Percentiles rank a stretch among this genome's conserved stretches.
These are phyloP conservation scores for Elgaria multicarinata DNA, from an alignment of 2,113 vertebrate species.

Conservation along the genomic window DNA sequence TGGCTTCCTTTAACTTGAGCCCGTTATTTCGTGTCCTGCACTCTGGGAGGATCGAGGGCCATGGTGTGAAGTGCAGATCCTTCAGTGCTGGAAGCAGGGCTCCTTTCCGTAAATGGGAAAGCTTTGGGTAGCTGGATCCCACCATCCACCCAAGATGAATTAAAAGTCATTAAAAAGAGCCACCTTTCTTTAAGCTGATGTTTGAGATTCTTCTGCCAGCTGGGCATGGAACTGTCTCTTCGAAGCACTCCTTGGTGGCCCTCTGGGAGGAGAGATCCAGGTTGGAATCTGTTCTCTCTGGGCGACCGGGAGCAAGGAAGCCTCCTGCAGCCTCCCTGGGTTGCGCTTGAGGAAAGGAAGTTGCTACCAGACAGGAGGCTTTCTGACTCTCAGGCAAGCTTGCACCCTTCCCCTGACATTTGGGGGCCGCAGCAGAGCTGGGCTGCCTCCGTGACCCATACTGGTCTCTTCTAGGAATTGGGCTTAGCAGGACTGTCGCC, in stretches of 20 bases:
- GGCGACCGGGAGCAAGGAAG: too few species aligned
- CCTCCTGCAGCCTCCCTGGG: too few species aligned
- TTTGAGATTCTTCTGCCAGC: not conserved
- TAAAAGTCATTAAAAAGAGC: not conserved
- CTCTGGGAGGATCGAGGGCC: too few species aligned
- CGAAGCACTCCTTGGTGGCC: not conserved
- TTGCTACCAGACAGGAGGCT: too few species aligned
- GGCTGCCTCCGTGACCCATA: not conserved
- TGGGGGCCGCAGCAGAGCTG: not conserved
- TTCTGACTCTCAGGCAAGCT: not conserved
- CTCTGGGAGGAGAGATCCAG: not conserved
- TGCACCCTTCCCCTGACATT: not conserved
- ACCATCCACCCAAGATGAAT: not conserved
- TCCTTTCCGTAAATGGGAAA: not conserved
- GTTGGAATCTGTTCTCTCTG: not conserved
- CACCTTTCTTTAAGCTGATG: not conserved
- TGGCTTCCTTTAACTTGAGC: too few species aligned
- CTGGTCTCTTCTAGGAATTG: not conserved
- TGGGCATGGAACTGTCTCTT: not conserved
- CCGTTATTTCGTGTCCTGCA: too few species aligned
- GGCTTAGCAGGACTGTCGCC: not conserved
- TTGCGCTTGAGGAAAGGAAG: not conserved
- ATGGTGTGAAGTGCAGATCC: too few species aligned
- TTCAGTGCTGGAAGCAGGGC: not conserved
- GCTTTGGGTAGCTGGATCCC: not conserved